These are phyloP conservation scores for Ophraella communa DNA, from an alignment of 2,888 invertebrate species.

Conservation along the genomic window DNA sequence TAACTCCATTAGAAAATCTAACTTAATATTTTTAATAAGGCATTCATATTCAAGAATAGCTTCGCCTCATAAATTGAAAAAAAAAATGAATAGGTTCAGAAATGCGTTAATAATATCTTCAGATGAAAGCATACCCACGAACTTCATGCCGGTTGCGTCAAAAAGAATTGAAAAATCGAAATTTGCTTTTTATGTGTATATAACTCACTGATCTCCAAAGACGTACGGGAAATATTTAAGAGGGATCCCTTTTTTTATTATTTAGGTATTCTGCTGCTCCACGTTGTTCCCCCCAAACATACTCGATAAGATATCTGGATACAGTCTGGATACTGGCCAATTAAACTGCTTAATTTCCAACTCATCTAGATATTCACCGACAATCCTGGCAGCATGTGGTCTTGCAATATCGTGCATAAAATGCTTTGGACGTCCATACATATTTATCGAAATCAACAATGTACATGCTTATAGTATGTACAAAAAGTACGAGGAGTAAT, in stretches of 20 bases:
- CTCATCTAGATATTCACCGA: too few relatives aligned
- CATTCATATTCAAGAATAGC: conserved; percentile 3
- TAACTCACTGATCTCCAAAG: conserved; percentile 4
- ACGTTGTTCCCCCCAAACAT: too few relatives aligned
- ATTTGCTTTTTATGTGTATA: conserved; percentile 9
- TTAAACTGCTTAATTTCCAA: too few relatives aligned
- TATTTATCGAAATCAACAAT: too few relatives aligned
- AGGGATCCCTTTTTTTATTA: background rate
- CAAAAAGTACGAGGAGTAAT: too few relatives aligned
- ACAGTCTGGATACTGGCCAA: too few relatives aligned
- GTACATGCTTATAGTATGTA: too few relatives aligned
- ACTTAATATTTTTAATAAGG: conserved; percentile 3
- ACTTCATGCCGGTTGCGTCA: conserved; percentile 20
- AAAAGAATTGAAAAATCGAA: conserved; percentile 16
- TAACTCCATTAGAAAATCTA: background rate
- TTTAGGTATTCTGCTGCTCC: too few relatives aligned
- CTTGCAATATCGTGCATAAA: too few relatives aligned
- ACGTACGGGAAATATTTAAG: background rate
- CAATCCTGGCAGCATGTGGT: too few relatives aligned
- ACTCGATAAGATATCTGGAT: too few relatives aligned
- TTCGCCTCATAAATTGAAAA: conserved; percentile 31
- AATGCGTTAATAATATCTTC: conserved; percentile 34
- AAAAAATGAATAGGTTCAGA: conserved; percentile 32
- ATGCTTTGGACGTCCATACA: too few relatives aligned
- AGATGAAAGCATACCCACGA: conserved; percentile 32